Evolutionary conservation across 2,888 invertebrate genomes (phyloP).

Genomic region (Protonemura montana): DNA sequence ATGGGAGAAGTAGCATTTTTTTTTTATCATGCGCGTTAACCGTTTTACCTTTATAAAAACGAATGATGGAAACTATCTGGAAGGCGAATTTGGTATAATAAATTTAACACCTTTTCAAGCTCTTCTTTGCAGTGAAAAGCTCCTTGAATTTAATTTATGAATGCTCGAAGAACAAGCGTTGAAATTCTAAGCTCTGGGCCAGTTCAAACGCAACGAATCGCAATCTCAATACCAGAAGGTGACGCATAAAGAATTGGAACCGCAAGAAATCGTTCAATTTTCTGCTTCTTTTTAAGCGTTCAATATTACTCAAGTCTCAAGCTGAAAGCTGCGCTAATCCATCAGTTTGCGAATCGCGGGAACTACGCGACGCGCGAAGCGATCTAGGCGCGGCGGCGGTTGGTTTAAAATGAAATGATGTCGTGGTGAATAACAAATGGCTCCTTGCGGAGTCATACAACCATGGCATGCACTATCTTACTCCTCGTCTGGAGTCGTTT

Average conservation of each 20-base stretch:
- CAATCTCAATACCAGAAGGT: neutral
- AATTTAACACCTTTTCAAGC: neutral
- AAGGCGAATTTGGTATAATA: slow-evolving; percentile 1
- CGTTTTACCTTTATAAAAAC: neutral
- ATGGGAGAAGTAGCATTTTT: neutral
- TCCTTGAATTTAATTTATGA: neutral
- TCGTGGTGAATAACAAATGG: slow-evolving; percentile 46
- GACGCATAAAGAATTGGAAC: neutral
- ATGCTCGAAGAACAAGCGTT: neutral
- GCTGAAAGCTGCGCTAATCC: neutral
- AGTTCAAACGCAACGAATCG: neutral
- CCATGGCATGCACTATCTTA: slow-evolving; percentile 23
- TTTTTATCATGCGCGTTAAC: neutral
- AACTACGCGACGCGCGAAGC: neutral
- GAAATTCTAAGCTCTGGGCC: no score
- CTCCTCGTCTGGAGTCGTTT: slow-evolving; percentile 31
- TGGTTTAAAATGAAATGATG: slow-evolving; percentile 43
- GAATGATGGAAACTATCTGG: neutral
- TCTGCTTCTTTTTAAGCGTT: neutral
- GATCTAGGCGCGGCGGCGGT: neutral
- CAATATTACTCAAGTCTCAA: neutral
- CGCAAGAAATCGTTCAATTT: neutral
- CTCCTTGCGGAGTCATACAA: slow-evolving; percentile 44
- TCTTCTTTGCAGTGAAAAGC: neutral
- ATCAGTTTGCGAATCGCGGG: neutral